A percentile compares a stretch with the other conserved stretches of the same genome.
Evolutionary conservation across 1,140 invertebrate species (phyloP).

Genomic region (Proctacanthus coquilletti): DNA sequence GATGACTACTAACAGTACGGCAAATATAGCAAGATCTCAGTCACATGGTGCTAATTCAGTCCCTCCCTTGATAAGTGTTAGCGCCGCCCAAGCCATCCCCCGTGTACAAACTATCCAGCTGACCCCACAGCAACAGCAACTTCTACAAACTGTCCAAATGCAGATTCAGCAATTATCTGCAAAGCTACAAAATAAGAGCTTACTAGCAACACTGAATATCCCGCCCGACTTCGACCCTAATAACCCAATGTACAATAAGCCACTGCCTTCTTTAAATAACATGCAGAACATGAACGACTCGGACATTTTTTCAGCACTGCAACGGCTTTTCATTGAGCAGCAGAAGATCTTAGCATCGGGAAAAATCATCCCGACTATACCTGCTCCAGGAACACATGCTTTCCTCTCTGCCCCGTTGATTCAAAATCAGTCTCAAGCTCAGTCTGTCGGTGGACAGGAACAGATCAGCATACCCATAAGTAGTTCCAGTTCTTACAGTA

Average conservation of each 20-base stretch:
- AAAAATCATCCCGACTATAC: slow-evolving; percentile 42
- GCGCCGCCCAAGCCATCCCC: slow-evolving; percentile 23
- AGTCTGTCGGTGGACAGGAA: no score
- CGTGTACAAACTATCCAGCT: slow-evolving; percentile 41
- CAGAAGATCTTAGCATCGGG: slow-evolving; percentile 44
- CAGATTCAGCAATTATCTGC: slow-evolving; percentile 39
- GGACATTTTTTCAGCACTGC: slow-evolving; percentile 33
- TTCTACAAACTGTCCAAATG: slow-evolving; percentile 41
- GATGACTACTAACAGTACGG: slow-evolving; percentile 6
- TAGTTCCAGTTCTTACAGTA: slow-evolving; percentile 2
- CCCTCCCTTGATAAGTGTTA: slow-evolving; percentile 7
- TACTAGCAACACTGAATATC: slow-evolving; percentile 16
- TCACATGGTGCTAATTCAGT: neutral
- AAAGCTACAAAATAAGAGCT: slow-evolving; percentile 29
- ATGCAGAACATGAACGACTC: slow-evolving; percentile 19
- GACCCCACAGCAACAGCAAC: slow-evolving; percentile 41
- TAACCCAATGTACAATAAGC: slow-evolving; percentile 20
- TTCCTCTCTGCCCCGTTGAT: no score
- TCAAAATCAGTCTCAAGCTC: no score
- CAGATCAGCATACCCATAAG: no score
- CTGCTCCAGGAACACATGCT: no score
- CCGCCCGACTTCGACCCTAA: slow-evolving; percentile 19
- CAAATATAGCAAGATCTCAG: neutral
- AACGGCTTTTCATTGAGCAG: slow-evolving; percentile 40
- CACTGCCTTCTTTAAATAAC: slow-evolving; percentile 7